Percentiles rank a stretch among this genome's conserved stretches.
phyloP scores from a whole-genome alignment of 2,113 vertebrate species.

The Brachirus orientalis region DNA sequence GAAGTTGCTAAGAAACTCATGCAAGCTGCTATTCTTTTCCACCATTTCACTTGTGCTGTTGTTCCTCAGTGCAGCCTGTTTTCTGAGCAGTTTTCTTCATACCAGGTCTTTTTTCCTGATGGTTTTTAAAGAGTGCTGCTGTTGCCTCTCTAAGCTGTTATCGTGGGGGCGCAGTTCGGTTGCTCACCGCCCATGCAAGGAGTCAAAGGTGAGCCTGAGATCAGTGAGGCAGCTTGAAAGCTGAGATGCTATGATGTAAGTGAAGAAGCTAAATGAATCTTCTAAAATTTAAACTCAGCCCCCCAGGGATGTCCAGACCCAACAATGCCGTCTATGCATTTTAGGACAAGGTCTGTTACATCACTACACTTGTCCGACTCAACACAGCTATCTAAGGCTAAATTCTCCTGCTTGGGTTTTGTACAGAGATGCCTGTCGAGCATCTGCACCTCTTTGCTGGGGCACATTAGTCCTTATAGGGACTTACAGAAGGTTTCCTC shows the following conservation, averaged over 20 bases:
- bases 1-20: too few species aligned
- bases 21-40: too few species aligned
- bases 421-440: slow-evolving; percentile 31
- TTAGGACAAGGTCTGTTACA: slow-evolving; percentile 73
- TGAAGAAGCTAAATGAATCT: slow-evolving; percentile 75
- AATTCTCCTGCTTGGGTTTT: slow-evolving; percentile 51
- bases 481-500: slow-evolving; percentile 48
- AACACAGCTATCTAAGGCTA: slow-evolving; percentile 60
- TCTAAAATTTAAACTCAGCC: slow-evolving; percentile 73
- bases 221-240: slow-evolving; percentile 67
- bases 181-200: slow-evolving; percentile 68
- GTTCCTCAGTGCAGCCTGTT: too few species aligned
- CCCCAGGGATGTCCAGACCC: slow-evolving; percentile 55
- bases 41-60: too few species aligned
- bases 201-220: slow-evolving; percentile 72
- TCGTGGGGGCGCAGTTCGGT: slow-evolving; percentile 57
- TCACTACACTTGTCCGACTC: slow-evolving; percentile 62
- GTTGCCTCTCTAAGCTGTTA: slow-evolving; percentile 51
- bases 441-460: slow-evolving; percentile 9
- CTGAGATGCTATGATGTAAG: slow-evolving; percentile 73
- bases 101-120: slow-evolving; percentile 48
- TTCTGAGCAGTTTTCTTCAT: slow-evolving; percentile 1
- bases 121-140: slow-evolving; percentile 39
- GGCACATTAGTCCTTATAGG: slow-evolving; percentile 23
- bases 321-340: slow-evolving; percentile 72